Percentiles rank a stretch among this genome's conserved stretches.
Conservation (phyloP, 2,888 invertebrate genomes). For the Melolontha melolontha region DNA sequence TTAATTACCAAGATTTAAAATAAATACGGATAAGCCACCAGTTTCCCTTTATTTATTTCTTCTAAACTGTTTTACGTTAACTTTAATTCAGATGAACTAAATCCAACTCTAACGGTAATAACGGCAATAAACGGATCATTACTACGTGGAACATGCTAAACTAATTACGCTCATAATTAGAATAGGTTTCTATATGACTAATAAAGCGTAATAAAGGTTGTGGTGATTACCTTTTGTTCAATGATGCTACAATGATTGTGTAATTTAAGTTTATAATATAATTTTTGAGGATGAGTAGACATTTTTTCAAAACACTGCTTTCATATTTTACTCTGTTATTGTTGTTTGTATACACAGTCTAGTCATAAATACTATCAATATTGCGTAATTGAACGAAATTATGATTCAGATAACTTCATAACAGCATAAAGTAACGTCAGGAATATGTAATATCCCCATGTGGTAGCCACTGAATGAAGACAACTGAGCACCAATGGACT, state of each 20-base stretch:
- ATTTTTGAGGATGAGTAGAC: background rate
- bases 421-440: no score
- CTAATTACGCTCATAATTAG: constrained; percentile 22
- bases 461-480: no score
- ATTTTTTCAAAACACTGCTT: no score
- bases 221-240: constrained; percentile 11
- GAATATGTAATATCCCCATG: no score
- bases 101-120: constrained; percentile 22
- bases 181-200: constrained; percentile 20
- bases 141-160: constrained; percentile 17
- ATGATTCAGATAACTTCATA: no score
- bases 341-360: no score
- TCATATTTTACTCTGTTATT: no score
- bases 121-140: constrained; percentile 22
- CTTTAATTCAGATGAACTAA: constrained; percentile 17
- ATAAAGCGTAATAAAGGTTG: constrained; percentile 23
- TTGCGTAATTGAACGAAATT: no score
- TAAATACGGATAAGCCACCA: background rate
- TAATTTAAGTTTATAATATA: constrained; percentile 14
- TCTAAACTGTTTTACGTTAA: background rate
- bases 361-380: no score
- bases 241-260: background rate
- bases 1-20: no score
- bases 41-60: background rate
- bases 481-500: no score